Conservation (phyloP, 1,140 invertebrate genomes). For the Drosophila lacertosa region DNA sequence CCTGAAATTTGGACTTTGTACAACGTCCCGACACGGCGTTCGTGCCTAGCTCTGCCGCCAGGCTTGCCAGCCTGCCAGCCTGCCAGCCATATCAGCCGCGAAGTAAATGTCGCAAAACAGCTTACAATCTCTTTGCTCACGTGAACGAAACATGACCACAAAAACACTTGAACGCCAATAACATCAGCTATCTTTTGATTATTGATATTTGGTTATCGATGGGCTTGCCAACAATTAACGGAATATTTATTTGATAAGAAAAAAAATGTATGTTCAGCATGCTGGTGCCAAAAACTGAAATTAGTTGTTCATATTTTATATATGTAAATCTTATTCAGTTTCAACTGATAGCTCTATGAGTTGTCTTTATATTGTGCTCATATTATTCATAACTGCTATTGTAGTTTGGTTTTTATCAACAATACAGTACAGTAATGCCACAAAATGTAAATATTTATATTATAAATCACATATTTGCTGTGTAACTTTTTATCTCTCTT, state of each 20-base stretch:
- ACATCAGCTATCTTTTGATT: conserved; percentile 15
- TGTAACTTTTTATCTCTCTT: neutral
- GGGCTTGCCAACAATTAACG: no score
- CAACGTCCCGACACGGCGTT: conserved; percentile 42
- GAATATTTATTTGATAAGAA: no score
- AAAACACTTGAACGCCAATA: conserved; percentile 33
- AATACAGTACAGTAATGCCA: neutral
- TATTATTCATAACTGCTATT: no score
- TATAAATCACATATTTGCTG: neutral
- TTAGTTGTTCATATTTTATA: no score
- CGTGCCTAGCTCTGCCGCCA: conserved; percentile 37
- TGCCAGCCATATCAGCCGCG: conserved; percentile 18
- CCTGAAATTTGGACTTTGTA: conserved; percentile 77
- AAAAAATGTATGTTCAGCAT: no score
- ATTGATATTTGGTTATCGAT: neutral
- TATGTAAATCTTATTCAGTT: no score
- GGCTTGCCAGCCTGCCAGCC: conserved; percentile 1
- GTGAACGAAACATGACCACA: conserved; percentile 45
- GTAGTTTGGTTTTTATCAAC: neutral
- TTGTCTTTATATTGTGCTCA: no score
- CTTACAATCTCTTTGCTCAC: conserved; percentile 66
- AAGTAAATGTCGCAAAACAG: conserved; percentile 65
- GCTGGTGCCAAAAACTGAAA: no score
- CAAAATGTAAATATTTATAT: neutral
- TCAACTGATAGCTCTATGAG: no score